Evolutionary conservation across 2,797 vertebrate species (phyloP), one percentile per base, ranked within the genome.

Genomic region (Antennarius maculatus): DNA sequence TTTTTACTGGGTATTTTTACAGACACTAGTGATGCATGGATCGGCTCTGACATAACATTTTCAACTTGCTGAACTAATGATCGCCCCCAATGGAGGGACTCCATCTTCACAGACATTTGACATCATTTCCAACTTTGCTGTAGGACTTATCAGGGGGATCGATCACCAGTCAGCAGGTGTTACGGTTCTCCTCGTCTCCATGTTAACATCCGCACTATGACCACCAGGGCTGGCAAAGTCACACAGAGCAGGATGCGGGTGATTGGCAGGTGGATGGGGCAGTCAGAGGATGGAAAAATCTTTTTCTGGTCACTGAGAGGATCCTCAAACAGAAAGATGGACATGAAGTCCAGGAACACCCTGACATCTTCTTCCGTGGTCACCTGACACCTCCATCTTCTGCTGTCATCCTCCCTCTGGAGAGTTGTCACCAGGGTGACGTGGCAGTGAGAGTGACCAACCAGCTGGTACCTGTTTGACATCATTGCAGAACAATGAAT

Each of bases 351-450:
- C 28, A 78, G 47, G 27, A 73, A 77, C 1, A 5, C 18, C 3
- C 0, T 16, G 23, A 10, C 31, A 68, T 8, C 42, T 7, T 55
- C 29, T 4, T 4, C 3, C 41, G 41, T 15, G 34, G 45, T 45
- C 48, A 82, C 48, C 62, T 79, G 62, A 63, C 88, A 90, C 13
- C 79, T 56, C 77, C 77, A 86, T 72, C 41, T 85, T 60, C 76
- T 71, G 79, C 49, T 50, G 64, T 77, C 13, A 76, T 90, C 88
- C 0, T 82, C 59, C 13, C 0, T 4, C 50, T 49, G 67, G 7
- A 90, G 86, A 1, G 23, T n/a, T 3, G 14, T 70, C 45, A 66
- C n/a, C 48, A 90, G 37, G 1, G 79, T 77, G 69, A 77, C 1
- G 53, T 73, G 86, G 46, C 86, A 89, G 16, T 54, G 71, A 18